A percentile compares a stretch with the other conserved stretches of the same genome.
Conservation (phyloP, 2,797 vertebrate genomes). For the Mus minutoides region DNA sequence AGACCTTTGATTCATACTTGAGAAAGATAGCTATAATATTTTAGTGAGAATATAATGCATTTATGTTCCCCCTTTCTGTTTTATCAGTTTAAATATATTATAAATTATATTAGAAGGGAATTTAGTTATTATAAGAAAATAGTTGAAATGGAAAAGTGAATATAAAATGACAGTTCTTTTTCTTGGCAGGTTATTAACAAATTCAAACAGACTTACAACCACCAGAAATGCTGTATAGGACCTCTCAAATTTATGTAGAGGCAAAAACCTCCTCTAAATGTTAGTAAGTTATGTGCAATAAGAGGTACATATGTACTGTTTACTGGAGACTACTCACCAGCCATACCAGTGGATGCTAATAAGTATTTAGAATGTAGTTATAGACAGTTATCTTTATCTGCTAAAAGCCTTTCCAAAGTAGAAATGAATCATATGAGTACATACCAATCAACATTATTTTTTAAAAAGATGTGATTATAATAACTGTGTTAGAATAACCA, state of each 20-base stretch:
- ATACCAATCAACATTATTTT: neutral
- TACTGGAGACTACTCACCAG: neutral
- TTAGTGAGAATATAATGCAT: slow-evolving; percentile 11
- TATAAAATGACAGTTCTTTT: slow-evolving; percentile 33
- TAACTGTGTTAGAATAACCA: neutral
- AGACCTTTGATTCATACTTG: neutral
- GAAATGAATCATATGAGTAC: neutral
- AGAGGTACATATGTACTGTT: neutral
- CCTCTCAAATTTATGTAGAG: slow-evolving; percentile 94
- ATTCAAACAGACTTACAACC: slow-evolving; percentile 96
- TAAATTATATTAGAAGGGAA: slow-evolving; percentile 36
- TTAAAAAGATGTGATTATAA: neutral
- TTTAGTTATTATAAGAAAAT: slow-evolving; percentile 32
- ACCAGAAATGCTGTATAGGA: slow-evolving; percentile 98
- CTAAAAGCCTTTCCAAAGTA: neutral
- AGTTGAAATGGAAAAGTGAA: slow-evolving; percentile 54
- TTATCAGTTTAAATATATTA: slow-evolving; percentile 44
- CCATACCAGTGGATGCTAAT: neutral
- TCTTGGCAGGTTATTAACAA: slow-evolving; percentile 92
- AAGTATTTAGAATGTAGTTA: neutral
- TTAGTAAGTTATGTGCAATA: slow-evolving; percentile 90
- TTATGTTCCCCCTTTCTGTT: neutral
- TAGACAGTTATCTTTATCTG: neutral
- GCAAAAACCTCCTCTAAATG: slow-evolving; percentile 96
- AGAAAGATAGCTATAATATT: neutral